Evolutionary conservation across 2,797 vertebrate genomes (phyloP), one percentile per base, ranked within the genome.

Genomic region (Rhinella marina): DNA sequence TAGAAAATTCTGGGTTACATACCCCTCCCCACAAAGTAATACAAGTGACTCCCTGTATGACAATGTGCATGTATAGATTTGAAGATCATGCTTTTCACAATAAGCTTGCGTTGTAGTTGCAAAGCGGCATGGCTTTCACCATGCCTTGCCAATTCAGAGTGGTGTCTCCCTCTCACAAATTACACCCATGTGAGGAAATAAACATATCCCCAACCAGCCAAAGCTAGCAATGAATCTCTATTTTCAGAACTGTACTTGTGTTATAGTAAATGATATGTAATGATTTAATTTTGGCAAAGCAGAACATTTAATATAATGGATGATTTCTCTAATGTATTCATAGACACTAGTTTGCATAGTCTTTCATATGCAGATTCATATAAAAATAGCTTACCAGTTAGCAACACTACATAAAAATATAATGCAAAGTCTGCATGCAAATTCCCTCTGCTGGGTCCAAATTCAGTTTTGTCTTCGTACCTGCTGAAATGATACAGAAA

Each of bases 281-380:
- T 23, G 48, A 50, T 75, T 50, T 75, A 75, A 75, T 50, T 50
- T 50, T n/a, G 19, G 72, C 9, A 75, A 75, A 52, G 21, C 48
- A 50, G 72, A 75, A 52, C 11, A 50, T 75, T 23, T 41, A 21
- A 23, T 52, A 50, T 50, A 75, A 75, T 13, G 48, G 21, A 75
- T 50, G 72, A 75, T 75, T 50, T 75, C 13, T 52, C 32, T 32
- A 14, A 32, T 3, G 21, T 75, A 75, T 75, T 75, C 52, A 75
- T 75, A 75, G 72, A 50, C 48, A 75, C 72, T 75, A n/a, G 72
- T 75, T 75, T 75, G 41, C 72, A 75, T 75, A 75, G 21, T 50
- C 72, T 73, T 75, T 75, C 72, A 75, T n/a, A 75, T 75, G 41
- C 72, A 23, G 50, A 75, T 50, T 23, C n/a, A 21, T 41, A 75